These are phyloP conservation scores for Arizona elegans DNA, from an alignment of 2,113 vertebrate genomes.

Conservation along the genomic window DNA sequence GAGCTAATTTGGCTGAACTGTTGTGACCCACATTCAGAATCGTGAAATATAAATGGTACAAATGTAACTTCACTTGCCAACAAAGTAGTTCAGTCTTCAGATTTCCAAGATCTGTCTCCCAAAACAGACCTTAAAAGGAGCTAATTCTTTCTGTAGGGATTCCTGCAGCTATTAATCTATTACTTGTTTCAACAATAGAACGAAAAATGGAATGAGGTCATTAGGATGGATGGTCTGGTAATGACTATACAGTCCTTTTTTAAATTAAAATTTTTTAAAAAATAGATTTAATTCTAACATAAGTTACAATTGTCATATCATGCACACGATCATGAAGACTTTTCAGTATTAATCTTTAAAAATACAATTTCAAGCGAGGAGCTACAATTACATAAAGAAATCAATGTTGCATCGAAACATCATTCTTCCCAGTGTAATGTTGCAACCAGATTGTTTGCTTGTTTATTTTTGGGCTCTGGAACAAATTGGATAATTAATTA, in stretches of 20 bases:
- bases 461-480: background rate
- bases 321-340: conserved; percentile 44
- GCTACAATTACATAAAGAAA: conserved; percentile 29
- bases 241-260: conserved; percentile 63
- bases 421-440: background rate
- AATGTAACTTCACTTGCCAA: conserved; percentile 65
- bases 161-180: conserved; percentile 70
- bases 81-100: conserved; percentile 56
- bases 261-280: conserved; percentile 43
- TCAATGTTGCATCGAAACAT: background rate
- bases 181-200: conserved; percentile 69
- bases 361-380: conserved; percentile 11
- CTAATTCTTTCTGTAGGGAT: conserved; percentile 55
- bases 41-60: conserved; percentile 65
- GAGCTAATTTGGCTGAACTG: conserved; percentile 61
- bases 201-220: conserved; percentile 74
- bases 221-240: conserved; percentile 67
- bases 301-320: conserved; percentile 58
- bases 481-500: background rate
- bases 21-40: conserved; percentile 62
- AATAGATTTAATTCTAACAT: conserved; percentile 68
- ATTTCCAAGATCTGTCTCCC: conserved; percentile 61
- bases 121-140: conserved; percentile 68
- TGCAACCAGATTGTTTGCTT: background rate
- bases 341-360: conserved; percentile 49